Evolutionary conservation across 2,113 vertebrate genomes (phyloP).

Genomic region (Podilymbus podiceps): DNA sequence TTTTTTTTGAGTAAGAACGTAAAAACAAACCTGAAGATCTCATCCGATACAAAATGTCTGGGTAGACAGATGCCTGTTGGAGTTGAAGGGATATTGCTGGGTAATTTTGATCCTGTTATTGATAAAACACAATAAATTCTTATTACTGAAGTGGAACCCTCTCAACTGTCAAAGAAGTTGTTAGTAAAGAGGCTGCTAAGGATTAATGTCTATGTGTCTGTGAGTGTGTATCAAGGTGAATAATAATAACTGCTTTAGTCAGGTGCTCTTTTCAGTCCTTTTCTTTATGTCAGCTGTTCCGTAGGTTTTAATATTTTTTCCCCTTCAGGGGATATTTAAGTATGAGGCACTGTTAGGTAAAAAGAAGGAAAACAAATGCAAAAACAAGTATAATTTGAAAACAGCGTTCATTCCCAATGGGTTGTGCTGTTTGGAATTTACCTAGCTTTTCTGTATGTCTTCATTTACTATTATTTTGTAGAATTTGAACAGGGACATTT

Average conservation of each 20-base stretch:
- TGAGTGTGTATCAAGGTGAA: not conserved
- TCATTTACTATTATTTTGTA: constrained; percentile 42
- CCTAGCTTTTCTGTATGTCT: not conserved
- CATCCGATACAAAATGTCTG: not conserved
- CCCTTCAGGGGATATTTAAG: constrained; percentile 52
- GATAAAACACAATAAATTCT: constrained; percentile 16
- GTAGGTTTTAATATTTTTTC: constrained; percentile 32
- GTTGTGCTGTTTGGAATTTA: not conserved
- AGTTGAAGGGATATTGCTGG: not conserved
- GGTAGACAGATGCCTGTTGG: not conserved
- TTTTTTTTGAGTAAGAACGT: not conserved
- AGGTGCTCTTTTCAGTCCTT: constrained; percentile 35
- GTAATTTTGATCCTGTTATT: constrained; percentile 6
- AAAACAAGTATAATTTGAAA: constrained; percentile 59
- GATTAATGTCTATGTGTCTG: not conserved
- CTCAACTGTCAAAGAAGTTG: not conserved
- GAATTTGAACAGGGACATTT: constrained; percentile 6
- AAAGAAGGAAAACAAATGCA: constrained; percentile 41
- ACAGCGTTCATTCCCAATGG: constrained; percentile 6
- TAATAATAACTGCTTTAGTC: constrained; percentile 30
- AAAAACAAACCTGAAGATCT: not conserved
- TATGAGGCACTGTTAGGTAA: not conserved
- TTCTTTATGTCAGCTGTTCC: constrained; percentile 38
- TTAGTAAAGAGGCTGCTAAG: not conserved
- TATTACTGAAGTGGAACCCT: not conserved